phyloP scores from a whole-genome alignment of 2,797 vertebrate genomes.

The Sebastes diploproa region DNA sequence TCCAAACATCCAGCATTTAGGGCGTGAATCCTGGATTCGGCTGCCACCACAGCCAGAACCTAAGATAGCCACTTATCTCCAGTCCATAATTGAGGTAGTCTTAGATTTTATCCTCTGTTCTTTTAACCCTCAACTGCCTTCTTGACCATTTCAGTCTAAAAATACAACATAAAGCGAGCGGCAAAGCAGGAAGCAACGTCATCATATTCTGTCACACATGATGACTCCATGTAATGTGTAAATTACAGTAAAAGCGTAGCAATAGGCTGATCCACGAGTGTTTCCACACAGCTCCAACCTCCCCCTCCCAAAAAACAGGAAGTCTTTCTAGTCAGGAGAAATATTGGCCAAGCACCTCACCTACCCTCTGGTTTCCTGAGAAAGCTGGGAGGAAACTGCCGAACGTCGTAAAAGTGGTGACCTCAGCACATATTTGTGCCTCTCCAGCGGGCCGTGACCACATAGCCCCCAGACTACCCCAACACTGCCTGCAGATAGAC shows the following conservation, averaged over 20 bases:
- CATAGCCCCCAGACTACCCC: slow-evolving; percentile 53
- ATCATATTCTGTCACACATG: neutral
- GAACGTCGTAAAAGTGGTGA: slow-evolving; percentile 72
- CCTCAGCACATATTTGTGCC: slow-evolving; percentile 80
- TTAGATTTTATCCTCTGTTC: slow-evolving; percentile 39
- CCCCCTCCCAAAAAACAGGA: slow-evolving; percentile 76
- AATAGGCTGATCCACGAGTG: neutral
- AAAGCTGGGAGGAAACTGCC: slow-evolving; percentile 84
- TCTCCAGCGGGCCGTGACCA: slow-evolving; percentile 66
- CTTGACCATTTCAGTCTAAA: slow-evolving; percentile 11
- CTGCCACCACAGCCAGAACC: slow-evolving; percentile 49
- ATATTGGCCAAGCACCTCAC: slow-evolving; percentile 79
- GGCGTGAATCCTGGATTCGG: slow-evolving; percentile 61
- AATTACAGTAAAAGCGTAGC: slow-evolving; percentile 17
- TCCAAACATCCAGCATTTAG: slow-evolving; percentile 61
- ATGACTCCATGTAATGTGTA: neutral
- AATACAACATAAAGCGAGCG: slow-evolving; percentile 10
- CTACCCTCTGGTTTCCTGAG: slow-evolving; percentile 91
- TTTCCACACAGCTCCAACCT: slow-evolving; percentile 27
- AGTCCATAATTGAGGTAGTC: slow-evolving; percentile 65
- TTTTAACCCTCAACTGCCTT: slow-evolving; percentile 41
- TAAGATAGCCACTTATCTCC: slow-evolving; percentile 67
- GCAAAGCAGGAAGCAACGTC: neutral
- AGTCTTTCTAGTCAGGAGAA: slow-evolving; percentile 77
- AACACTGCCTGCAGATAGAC: slow-evolving; percentile 28